Conservation (phyloP, 2,113 vertebrate species). For the Recurvirostra avosetta region DNA sequence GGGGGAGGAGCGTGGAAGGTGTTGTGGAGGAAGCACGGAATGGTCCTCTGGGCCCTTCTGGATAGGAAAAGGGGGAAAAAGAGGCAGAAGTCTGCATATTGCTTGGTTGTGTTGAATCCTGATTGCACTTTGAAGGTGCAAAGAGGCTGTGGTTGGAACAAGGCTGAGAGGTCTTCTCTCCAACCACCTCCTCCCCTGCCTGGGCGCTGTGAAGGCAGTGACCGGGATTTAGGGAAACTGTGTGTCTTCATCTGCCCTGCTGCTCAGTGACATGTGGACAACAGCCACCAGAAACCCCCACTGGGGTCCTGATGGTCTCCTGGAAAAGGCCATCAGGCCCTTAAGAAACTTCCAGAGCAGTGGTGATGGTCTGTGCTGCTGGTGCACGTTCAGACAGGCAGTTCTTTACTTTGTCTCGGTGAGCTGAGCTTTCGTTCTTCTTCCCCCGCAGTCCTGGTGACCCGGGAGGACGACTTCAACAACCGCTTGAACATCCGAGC, state of each 20-base stretch:
- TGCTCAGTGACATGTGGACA: neutral
- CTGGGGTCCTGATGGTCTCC: rapidly evolving
- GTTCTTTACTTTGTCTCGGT: neutral
- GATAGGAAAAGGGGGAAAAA: neutral
- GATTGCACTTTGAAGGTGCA: no score
- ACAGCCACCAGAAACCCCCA: neutral
- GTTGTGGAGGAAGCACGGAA: neutral
- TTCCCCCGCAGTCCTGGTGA: slow-evolving; percentile 83
- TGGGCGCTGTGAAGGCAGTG: neutral
- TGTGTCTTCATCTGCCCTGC: neutral
- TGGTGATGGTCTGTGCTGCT: neutral
- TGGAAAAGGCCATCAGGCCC: neutral
- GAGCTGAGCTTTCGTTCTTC: neutral
- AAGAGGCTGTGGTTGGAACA: neutral
- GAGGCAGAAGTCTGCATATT: neutral
- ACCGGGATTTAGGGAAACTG: neutral
- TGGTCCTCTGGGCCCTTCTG: neutral
- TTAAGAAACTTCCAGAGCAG: neutral
- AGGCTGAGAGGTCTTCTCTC: neutral
- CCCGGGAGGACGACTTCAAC: slow-evolving; percentile 94
- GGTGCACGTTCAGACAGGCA: rapidly evolving
- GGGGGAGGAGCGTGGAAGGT: neutral
- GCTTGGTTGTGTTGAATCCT: neutral
- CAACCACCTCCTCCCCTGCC: neutral
- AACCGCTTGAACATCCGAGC: slow-evolving; percentile 89